Base-by-base conservation (phyloP, 2,113 vertebrate genomes). In the Crotalus helleri region DNA sequence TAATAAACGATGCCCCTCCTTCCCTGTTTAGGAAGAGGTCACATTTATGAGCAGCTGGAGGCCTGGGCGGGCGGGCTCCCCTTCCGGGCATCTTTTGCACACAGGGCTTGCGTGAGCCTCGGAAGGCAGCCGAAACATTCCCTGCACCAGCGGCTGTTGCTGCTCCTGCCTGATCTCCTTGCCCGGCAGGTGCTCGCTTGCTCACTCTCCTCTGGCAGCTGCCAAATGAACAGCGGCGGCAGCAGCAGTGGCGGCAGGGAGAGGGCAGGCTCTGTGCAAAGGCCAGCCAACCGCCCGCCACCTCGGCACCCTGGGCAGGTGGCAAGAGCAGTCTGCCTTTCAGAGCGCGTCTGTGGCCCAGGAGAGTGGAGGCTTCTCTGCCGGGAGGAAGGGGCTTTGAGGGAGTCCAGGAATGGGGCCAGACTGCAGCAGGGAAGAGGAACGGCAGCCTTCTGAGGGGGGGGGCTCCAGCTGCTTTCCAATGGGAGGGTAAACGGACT, bases 401-500 rank as follows among this genome's bases (percentile, higher is more conserved):
- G 85, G 91, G 91, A 59, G 93, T 92, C 85, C 88, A 95, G 95
- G 94, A 92, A 91, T 39, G 23, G 89, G 90, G 94, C 59, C 91
- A 94, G 93, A 93, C 93, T 95, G 94, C 15, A 94, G 94, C 96
- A 95, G 95, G 95, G 95, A 96, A 95, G 92, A 95, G 93, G 94
- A 95, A 95, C 92, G 94, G 86, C 94, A 93, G 95, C 94, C 95
- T 92, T 93, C 21, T 91, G 94, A 12, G 85, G 93, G 94, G 64
- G 29, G n/a, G 61, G 61, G 61, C 29, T 39, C 15, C 91, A 93
- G 95, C 93, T 95, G 90, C 93, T 94, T 93, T 85, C 87, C 51
- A 49, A 24, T 0, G 29, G 46, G 54, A 6, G 44, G 39, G 46
- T 29, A 58, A 54, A 29, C 53, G 3, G 44, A 85, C 95, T 93